A percentile compares a stretch with the other conserved stretches of the same genome.
Conservation (phyloP, 2,888 invertebrate genomes). For the Cephus rjabovi region DNA sequence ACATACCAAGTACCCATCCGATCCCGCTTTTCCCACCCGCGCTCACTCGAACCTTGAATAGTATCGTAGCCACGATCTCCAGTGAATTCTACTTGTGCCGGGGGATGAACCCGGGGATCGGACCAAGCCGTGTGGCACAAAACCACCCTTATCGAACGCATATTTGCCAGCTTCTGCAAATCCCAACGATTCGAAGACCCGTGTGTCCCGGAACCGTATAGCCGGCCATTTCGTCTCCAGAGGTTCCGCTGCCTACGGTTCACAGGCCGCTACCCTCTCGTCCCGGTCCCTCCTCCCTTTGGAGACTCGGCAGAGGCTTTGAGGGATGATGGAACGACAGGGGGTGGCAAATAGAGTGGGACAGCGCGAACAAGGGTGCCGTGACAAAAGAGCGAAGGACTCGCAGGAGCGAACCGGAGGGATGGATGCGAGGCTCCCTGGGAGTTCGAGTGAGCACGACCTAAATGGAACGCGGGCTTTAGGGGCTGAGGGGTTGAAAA, state of each 20-base stretch:
- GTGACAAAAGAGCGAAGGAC: slow-evolving; percentile 61
- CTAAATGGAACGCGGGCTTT: slow-evolving; percentile 33
- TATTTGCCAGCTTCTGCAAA: slow-evolving; percentile 45
- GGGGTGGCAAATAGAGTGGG: slow-evolving; percentile 59
- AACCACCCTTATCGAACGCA: slow-evolving; percentile 43
- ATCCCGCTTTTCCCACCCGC: neutral
- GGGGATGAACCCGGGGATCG: slow-evolving; percentile 15
- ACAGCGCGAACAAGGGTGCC: slow-evolving; percentile 62
- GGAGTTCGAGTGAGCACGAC: slow-evolving; percentile 16
- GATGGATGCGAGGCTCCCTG: slow-evolving; percentile 22
- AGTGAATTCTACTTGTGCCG: slow-evolving; percentile 21
- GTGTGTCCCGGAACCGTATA: neutral
- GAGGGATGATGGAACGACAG: slow-evolving; percentile 52
- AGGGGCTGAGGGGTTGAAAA: slow-evolving; percentile 59
- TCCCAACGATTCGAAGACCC: slow-evolving; percentile 29
- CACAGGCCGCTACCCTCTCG: neutral
- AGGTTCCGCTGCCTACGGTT: neutral
- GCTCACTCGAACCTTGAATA: slow-evolving; percentile 10
- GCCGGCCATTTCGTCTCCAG: neutral
- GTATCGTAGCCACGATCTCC: slow-evolving; percentile 30
- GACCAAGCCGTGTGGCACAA: slow-evolving; percentile 26
- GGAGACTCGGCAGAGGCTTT: slow-evolving; percentile 38
- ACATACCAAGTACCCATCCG: neutral
- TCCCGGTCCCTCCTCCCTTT: neutral
- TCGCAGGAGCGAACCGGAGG: slow-evolving; percentile 21